Evolutionary conservation across 53 echinoderm and acorn worm genomes (phyloP).

Genomic region (Antedon mediterranea): DNA sequence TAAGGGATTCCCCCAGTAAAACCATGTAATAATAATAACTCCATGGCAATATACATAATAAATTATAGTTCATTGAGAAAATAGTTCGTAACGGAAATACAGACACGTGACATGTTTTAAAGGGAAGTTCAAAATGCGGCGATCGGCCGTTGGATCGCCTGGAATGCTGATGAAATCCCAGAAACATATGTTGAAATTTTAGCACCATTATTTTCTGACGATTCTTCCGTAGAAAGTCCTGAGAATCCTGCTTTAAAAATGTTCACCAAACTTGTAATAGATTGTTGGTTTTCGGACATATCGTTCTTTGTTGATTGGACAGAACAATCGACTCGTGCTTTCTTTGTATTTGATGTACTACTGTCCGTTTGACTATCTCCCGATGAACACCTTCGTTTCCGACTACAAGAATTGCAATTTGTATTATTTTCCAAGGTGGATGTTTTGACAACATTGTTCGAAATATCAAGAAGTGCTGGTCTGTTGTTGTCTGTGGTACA

Average conservation of each 20-base stretch:
- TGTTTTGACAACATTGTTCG: conserved; percentile 8
- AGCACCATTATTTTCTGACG: not conserved
- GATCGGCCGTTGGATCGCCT: not conserved
- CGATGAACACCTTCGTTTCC: not conserved
- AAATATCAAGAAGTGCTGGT: conserved; percentile 4
- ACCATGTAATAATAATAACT: too few species aligned
- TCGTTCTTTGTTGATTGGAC: not conserved
- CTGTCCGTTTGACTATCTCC: not conserved
- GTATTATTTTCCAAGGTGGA: not conserved
- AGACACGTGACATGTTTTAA: not conserved
- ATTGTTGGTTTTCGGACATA: conserved; percentile 15
- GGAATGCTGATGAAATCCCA: not conserved
- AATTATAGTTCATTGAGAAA: too few species aligned
- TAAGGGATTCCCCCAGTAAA: too few species aligned
- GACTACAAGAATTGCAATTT: not conserved
- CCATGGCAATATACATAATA: too few species aligned
- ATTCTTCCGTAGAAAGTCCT: conserved; percentile 63
- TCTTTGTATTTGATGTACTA: not conserved
- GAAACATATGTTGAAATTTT: not conserved
- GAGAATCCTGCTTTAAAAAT: conserved; percentile 90
- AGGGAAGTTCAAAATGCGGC: not conserved
- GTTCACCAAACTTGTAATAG: conserved; percentile 61
- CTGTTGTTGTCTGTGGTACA: not conserved
- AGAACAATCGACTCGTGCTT: not conserved
- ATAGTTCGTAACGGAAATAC: too few species aligned